Conservation (phyloP, 2,797 vertebrate species). For the Hydrolagus colliei region DNA sequence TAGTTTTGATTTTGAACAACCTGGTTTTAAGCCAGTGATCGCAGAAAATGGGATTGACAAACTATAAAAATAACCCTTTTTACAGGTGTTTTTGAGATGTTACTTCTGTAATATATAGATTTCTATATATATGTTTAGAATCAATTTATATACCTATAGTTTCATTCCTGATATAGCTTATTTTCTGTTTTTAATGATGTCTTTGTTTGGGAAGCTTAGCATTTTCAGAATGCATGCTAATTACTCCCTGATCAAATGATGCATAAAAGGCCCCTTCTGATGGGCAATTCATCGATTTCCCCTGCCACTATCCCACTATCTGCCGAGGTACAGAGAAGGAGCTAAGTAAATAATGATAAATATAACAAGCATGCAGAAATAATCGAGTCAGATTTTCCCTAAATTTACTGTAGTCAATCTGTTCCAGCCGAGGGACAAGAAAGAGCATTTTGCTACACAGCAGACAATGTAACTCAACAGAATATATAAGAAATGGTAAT, state of each 20-base stretch:
- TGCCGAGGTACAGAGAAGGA: background rate
- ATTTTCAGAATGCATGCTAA: conserved; percentile 17
- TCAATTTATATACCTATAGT: background rate
- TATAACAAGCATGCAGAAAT: conserved; percentile 12
- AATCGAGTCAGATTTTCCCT: background rate
- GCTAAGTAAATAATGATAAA: conserved; percentile 19
- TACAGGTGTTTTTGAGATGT: background rate
- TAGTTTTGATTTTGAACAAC: conserved; percentile 32
- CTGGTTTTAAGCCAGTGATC: conserved; percentile 30
- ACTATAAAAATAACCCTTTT: conserved; percentile 16
- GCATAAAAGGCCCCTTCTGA: conserved; percentile 14
- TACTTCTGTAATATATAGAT: background rate
- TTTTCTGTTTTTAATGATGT: background rate
- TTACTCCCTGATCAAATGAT: conserved; percentile 24
- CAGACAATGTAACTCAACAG: background rate
- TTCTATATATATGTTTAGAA: background rate
- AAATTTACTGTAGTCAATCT: background rate
- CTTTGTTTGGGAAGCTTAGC: conserved; percentile 26
- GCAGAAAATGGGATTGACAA: conserved; percentile 25
- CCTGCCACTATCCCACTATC: background rate
- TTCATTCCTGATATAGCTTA: conserved; percentile 15
- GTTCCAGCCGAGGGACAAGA: background rate
- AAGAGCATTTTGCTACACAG: background rate
- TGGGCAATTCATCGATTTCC: conserved; percentile 23
- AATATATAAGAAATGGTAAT: background rate